Conservation (phyloP, 2,113 vertebrate species). For the Catagonus wagneri region DNA sequence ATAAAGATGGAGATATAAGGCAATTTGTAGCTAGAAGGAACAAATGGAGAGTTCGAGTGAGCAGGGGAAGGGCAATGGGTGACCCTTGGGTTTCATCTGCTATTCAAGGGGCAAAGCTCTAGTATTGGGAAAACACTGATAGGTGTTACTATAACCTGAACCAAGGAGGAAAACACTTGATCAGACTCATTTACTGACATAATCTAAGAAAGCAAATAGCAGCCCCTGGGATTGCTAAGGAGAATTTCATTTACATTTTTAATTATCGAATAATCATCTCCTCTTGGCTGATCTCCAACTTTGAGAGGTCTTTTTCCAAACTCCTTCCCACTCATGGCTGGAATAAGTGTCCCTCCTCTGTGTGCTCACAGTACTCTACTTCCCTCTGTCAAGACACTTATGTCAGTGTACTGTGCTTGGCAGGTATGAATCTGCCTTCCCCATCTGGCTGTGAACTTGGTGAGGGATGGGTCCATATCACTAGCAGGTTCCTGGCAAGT, state of each 20-base stretch:
- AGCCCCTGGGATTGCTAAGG: slow-evolving; percentile 22
- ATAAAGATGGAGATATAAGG: neutral
- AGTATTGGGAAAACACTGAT: neutral
- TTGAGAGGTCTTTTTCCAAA: neutral
- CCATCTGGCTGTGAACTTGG: neutral
- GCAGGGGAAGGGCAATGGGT: neutral
- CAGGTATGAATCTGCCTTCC: neutral
- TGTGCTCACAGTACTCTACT: neutral
- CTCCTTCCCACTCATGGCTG: neutral
- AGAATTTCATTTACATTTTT: slow-evolving; percentile 47
- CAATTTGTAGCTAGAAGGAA: neutral
- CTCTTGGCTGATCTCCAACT: slow-evolving; percentile 8
- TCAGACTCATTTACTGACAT: neutral
- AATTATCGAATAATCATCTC: slow-evolving; percentile 22
- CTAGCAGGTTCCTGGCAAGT: neutral
- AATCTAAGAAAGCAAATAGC: slow-evolving; percentile 18
- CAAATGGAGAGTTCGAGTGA: neutral
- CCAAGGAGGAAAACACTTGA: neutral
- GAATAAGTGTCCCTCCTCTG: neutral
- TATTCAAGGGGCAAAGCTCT: neutral
- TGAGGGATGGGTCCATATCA: neutral
- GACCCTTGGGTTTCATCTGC: neutral
- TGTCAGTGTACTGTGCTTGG: neutral
- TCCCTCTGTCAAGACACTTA: neutral
- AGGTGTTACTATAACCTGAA: neutral